Conservation (phyloP, 92 coral and sea anemone genomes). For the Siderastrea radians region DNA sequence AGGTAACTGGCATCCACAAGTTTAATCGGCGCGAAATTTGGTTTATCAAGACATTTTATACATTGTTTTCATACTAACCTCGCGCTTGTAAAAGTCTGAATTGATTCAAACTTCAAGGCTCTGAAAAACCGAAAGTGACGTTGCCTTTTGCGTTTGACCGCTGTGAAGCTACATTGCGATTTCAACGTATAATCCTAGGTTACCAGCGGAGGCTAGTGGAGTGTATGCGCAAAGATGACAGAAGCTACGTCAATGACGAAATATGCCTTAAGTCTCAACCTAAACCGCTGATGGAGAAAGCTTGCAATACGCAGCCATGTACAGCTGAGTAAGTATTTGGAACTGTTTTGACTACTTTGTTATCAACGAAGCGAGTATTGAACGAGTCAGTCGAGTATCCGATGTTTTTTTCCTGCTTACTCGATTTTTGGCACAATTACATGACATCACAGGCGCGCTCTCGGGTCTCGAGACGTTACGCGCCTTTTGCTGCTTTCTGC, state of each 20-base stretch:
- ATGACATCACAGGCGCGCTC: too few relatives aligned
- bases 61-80: too few relatives aligned
- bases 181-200: slow-evolving; percentile 42
- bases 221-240: slow-evolving; percentile 89
- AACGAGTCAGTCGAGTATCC: too few relatives aligned
- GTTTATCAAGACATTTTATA: too few relatives aligned
- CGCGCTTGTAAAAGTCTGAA: too few relatives aligned
- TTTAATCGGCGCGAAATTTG: too few relatives aligned
- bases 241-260: slow-evolving; percentile 75
- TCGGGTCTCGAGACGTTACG: too few relatives aligned
- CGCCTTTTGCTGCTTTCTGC: too few relatives aligned
- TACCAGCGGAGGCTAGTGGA: slow-evolving; percentile 61
- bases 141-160: neutral
- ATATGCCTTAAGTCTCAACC: slow-evolving; percentile 54
- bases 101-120: neutral
- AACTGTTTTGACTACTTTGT: neutral
- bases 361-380: too few relatives aligned
- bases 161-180: too few relatives aligned
- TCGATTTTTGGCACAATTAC: too few relatives aligned
- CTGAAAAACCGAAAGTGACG: neutral
- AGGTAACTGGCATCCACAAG: too few relatives aligned
- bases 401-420: neutral
- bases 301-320: slow-evolving; percentile 87
- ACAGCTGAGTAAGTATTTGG: slow-evolving; percentile 72
- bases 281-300: slow-evolving; percentile 62